Conservation (phyloP, 2,797 vertebrate species). For the Etheostoma nigrum region DNA sequence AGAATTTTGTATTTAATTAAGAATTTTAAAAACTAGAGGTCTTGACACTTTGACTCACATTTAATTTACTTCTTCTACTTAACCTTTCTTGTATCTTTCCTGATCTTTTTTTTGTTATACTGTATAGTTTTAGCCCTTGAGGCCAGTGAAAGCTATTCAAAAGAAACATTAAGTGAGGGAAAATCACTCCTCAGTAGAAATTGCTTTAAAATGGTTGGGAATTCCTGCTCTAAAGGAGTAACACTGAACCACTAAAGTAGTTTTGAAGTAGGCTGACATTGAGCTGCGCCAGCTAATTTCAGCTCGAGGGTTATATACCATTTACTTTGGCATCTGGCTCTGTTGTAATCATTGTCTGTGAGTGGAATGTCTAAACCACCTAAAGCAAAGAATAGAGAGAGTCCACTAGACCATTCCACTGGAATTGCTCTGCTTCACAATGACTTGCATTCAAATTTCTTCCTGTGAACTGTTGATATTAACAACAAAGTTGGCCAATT, state of each 20-base stretch:
- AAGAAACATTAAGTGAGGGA: background rate
- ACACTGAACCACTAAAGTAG: conserved; percentile 9
- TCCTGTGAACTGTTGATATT: background rate
- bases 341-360: conserved; percentile 32
- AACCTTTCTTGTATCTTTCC: background rate
- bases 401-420: conserved; percentile 46
- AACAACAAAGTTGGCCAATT: background rate
- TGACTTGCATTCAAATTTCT: conserved; percentile 3
- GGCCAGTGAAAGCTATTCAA: background rate
- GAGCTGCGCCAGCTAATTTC: conserved; percentile 6
- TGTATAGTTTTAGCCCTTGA: background rate
- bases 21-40: too few species aligned
- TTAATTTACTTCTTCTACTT: too few species aligned
- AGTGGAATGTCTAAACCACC: conserved; percentile 10
- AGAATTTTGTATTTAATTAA: too few species aligned
- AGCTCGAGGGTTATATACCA: conserved; percentile 18
- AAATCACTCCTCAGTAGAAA: background rate
- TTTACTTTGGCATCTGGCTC: conserved; percentile 24
- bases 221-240: background rate
- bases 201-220: background rate
- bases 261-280: background rate
- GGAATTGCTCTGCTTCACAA: conserved; percentile 9
- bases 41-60: too few species aligned
- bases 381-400: conserved; percentile 9
- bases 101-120: too few species aligned